Base-by-base conservation (phyloP, 2,113 vertebrate genomes). In the Arothron firmamentum region DNA sequence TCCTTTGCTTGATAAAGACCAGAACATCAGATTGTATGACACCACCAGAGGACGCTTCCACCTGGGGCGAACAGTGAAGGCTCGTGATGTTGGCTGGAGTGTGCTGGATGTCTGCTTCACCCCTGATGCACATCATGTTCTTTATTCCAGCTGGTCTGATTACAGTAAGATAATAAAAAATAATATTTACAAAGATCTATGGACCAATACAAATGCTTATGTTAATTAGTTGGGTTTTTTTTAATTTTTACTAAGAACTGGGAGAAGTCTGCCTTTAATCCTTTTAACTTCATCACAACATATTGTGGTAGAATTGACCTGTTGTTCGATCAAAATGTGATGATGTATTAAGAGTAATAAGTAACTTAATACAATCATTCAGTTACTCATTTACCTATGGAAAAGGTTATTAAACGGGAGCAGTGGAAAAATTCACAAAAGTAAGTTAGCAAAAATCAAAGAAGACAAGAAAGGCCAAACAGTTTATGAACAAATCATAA, bases 111-210 rank as follows among this genome's bases (percentile, higher is more conserved):
- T 95, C 50, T 93, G 93, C 83, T 96, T 96, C 78, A 94, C 92
- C 7, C 94, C 94, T 0, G 94, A 96, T 18, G 79, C 93, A 0
- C 83, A 80, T 5, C 87, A 92, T n/a, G 88, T 95, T 58, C 92
- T 96, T 8, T 96, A 96, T 70, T 96, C 94, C 83, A 96, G 94
- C 89, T 96, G 94, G 94, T 96, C 94, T 62, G 93, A 95, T 87
- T 95, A 95, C 87, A 91, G 91, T 92, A 90, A 91, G 90, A 49
- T 19, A n/a, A n/a, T n/a, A n/a, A n/a, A n/a, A n/a, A n/a, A n/a
- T n/a, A n/a, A n/a, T n/a, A n/a, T n/a, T n/a, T n/a, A n/a, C n/a
- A n/a, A n/a, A n/a, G n/a, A n/a, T n/a, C n/a, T n/a, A n/a, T 5
- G 19, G 7, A 54, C 25, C 41, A 4, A 2, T 17, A 17, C 13